Evolutionary conservation across 2,113 vertebrate genomes (phyloP).

Genomic region (Phalacrocorax carbo): DNA sequence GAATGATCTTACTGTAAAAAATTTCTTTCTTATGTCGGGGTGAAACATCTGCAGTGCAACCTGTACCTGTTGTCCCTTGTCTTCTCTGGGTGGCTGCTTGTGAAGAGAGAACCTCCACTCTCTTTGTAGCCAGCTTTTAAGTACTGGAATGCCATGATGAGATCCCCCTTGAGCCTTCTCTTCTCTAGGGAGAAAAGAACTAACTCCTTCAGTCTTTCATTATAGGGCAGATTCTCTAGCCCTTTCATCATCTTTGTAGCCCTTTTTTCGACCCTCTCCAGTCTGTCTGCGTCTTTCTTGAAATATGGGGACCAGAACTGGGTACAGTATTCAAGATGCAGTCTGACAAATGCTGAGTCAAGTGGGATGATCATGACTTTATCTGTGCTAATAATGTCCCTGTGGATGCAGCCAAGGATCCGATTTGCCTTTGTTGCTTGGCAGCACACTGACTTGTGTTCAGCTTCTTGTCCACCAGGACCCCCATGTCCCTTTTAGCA

Average conservation of each 20-base stretch:
- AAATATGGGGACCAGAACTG: background rate
- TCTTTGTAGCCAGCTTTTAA: background rate
- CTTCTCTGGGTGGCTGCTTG: background rate
- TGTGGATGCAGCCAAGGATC: background rate
- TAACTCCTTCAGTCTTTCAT: background rate
- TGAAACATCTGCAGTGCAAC: background rate
- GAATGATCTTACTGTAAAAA: background rate
- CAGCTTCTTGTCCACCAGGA: background rate
- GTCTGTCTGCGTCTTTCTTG: background rate
- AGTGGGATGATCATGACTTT: accelerated
- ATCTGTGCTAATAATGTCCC: background rate
- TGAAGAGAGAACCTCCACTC: background rate
- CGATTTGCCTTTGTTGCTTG: background rate
- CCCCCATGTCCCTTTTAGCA: background rate
- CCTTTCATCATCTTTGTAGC: background rate
- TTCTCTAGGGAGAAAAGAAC: background rate
- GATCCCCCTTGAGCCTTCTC: background rate
- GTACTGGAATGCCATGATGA: background rate
- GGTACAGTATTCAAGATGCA: background rate
- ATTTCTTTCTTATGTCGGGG: background rate
- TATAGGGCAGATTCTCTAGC: background rate
- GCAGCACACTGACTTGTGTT: accelerated
- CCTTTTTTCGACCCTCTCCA: background rate
- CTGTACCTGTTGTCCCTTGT: background rate
- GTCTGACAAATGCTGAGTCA: background rate